Evolutionary conservation across 2,113 vertebrate species (phyloP).

Genomic region (Reinhardtius hippoglossoides): DNA sequence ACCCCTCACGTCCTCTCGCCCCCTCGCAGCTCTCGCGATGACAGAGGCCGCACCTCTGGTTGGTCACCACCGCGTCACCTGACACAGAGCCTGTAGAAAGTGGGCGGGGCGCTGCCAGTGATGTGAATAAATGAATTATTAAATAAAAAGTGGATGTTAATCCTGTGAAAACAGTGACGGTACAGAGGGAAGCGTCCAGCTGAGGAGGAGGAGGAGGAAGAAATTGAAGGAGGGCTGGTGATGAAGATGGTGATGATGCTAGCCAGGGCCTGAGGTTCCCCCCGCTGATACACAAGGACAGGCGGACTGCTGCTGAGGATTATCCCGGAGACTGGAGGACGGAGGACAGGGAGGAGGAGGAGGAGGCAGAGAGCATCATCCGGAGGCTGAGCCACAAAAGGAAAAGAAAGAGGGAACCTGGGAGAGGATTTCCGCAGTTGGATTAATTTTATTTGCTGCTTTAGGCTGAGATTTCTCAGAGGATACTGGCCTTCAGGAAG

Average conservation of each 20-base stretch:
- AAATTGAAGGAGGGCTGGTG: constrained; percentile 16
- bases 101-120: constrained; percentile 62
- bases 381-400: constrained; percentile 3
- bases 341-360: constrained; percentile 48
- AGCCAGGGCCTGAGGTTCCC: constrained; percentile 45
- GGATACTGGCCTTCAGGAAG: constrained; percentile 8
- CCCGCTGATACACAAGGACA: constrained; percentile 59
- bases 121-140: constrained; percentile 70
- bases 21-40: constrained; percentile 62
- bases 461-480: background rate
- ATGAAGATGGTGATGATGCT: constrained; percentile 26
- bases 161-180: constrained; percentile 41
- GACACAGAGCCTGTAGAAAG: constrained; percentile 46
- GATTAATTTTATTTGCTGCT: background rate
- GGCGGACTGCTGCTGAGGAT: constrained; percentile 57
- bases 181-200: constrained; percentile 39
- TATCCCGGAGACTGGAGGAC: constrained; percentile 69
- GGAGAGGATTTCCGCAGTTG: constrained; percentile 11
- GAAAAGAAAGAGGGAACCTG: constrained; percentile 9
- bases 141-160: constrained; percentile 54
- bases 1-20: background rate
- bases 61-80: constrained; percentile 68
- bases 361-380: constrained; percentile 69
- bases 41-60: constrained; percentile 52
- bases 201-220: constrained; percentile 36